These are phyloP conservation scores for Dicyrtomina minuta DNA, from an alignment of 2,888 invertebrate species.

Conservation along the genomic window DNA sequence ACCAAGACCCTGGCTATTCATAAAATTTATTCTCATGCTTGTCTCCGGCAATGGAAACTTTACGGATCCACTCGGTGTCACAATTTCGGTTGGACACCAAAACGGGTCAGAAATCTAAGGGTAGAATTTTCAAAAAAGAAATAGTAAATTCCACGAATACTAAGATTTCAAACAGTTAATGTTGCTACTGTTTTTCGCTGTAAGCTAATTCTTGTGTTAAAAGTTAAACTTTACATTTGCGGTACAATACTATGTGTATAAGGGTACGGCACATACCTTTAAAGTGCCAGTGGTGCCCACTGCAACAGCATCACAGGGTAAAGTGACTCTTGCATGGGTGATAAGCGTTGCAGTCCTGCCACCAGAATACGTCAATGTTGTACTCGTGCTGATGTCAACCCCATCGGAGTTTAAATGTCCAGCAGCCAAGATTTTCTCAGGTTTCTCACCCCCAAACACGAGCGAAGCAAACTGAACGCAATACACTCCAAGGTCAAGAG, in stretches of 20 bases:
- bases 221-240: too few species aligned
- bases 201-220: too few species aligned
- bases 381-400: constrained; percentile 69
- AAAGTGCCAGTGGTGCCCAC: constrained; percentile 71
- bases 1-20: constrained; percentile 69
- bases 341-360: constrained; percentile 66
- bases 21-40: constrained; percentile 65
- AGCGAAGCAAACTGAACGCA: constrained; percentile 71
- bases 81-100: constrained; percentile 69
- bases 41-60: constrained; percentile 67
- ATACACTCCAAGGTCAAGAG: constrained; percentile 77
- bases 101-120: constrained; percentile 60
- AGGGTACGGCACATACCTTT: constrained; percentile 62
- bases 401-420: constrained; percentile 72
- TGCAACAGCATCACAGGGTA: constrained; percentile 68
- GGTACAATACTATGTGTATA: not conserved
- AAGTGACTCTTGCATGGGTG: constrained; percentile 59
- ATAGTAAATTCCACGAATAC: not conserved
- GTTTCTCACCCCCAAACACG: constrained; percentile 68
- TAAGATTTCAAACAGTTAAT: too few species aligned
- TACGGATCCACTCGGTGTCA: constrained; percentile 62
- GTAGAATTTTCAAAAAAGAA: not conserved
- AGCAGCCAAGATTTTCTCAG: constrained; percentile 66
- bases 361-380: constrained; percentile 66
- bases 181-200: too few species aligned